Base-by-base conservation (phyloP, 1,140 invertebrate genomes). In the Bombus affinis region DNA sequence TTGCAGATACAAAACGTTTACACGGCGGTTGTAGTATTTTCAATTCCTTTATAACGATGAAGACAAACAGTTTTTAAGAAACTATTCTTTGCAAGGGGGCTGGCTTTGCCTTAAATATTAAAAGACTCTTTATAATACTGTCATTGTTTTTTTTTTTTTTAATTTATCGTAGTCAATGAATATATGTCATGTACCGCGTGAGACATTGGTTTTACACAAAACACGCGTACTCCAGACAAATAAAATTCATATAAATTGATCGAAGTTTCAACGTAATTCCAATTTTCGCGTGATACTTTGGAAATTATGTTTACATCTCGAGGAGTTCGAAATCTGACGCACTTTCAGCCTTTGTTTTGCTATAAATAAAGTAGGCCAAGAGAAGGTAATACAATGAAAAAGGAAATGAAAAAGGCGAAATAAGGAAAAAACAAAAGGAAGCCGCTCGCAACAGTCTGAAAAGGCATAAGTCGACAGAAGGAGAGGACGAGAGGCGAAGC, bases 401-500 rank as follows among this genome's bases (percentile, higher is more conserved):
- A 13, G 25, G 44, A 18, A 47, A 9, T 62, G 32, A 86, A 37
- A 37, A 22, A 28, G 39, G 18, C 13, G 42, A 13, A 73, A 35
- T 13, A 13, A 28, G 25, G 35, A 65, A 39, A 53, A 70, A 39
- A 73, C 10, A 44, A 59, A 59, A 32, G 75, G 32, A 57, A 59
- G 47, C 39, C 22, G 53, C 28, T 70, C 37, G 75, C 47, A 32
- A 53, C 53, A 42, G 76, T 44, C n/a, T 44, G 68, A 70, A 57
- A 74, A 18, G 47, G 74, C 72, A 25, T 4, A 59, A 74, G 53
- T 66, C 59, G 65, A 73, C 42, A 22, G 62, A 65, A 42, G 65
- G 42, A 68, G 74, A 81, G 22, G 65, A 86, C 83, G 82, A 87
- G 81, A 91, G 87, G 88, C 90, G 88, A 90, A 92, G 88, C 89